Base-by-base conservation (phyloP, 2,113 vertebrate species). In the Sinocyclocheilus rhinocerous region DNA sequence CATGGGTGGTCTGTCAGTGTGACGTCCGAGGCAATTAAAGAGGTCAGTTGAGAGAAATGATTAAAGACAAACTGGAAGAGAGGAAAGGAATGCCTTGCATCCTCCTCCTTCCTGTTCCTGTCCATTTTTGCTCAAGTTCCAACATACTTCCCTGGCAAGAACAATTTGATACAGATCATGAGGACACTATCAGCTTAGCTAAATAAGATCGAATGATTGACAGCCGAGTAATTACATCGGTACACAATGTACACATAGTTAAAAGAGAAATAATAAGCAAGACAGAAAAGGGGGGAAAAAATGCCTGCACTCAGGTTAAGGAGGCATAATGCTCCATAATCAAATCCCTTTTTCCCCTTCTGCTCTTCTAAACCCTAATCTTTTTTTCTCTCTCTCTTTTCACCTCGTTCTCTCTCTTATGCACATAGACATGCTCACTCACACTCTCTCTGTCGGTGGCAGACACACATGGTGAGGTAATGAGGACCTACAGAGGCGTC, bases 391-490 rank as follows among this genome's bases (percentile, higher is more conserved):
- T 80, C 59, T 77, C 77, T n/a, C 50, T 72, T 59, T 87, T 57
- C 76, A 52, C 55, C 52, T 69, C 11, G 10, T 67, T 81, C 84
- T 81, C 70, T 84, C 77, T 85, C 57, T 61, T 10, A 50, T 36
- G 5, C 82, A 73, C 39, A 86, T 45, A 48, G 52, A 63, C 78
- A 59, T 59, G 7, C 83, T 65, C 69, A 42, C 76, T 83, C 42
- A 75, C 84, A 79, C 82, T 65, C 79, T 55, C 75, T 10, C 85
- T 75, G 88, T 83, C 67, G 78, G 81, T 85, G 89, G 83, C 77
- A 91, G 91, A 91, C 92, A 88, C 94, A 93, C 90, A 91, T 89
- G 84, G 93, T 85, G 94, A 90, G 76, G 92, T 95, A 95, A 95
- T 95, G 93, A 94, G 92, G 90, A 90, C 91, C 75, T 88, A 90